Evolutionary conservation across 2,113 vertebrate species (phyloP).

Genomic region (Mormyrus iriodes): DNA sequence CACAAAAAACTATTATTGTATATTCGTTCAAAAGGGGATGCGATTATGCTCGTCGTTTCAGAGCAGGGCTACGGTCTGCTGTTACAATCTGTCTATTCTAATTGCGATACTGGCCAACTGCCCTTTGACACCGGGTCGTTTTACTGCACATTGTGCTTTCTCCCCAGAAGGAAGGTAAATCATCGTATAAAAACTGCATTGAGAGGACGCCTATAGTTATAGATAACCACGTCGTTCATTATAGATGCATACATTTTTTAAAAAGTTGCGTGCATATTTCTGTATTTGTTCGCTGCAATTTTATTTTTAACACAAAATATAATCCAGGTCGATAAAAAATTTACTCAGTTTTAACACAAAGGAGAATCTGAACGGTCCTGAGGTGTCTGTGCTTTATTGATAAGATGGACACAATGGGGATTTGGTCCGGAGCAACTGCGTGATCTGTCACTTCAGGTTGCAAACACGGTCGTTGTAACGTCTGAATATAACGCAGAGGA

Average conservation of each 20-base stretch:
- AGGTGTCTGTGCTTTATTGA: conserved; percentile 22
- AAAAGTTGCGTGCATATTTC: background rate
- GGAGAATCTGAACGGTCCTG: background rate
- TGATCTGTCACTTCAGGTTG: background rate
- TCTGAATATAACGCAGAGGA: background rate
- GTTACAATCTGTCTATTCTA: conserved; percentile 56
- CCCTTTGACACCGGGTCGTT: conserved; percentile 62
- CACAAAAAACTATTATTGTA: background rate
- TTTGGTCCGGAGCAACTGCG: conserved; percentile 12
- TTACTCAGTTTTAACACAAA: conserved; percentile 8
- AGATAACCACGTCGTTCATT: background rate
- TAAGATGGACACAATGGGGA: conserved; percentile 22
- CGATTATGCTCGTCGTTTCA: background rate
- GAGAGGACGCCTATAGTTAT: conserved; percentile 39
- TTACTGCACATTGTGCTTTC: conserved; percentile 52
- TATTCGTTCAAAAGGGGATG: background rate
- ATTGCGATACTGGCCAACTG: conserved; percentile 58
- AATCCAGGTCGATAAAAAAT: background rate
- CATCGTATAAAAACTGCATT: conserved; percentile 39
- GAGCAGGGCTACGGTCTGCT: conserved; percentile 42
- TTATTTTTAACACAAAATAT: background rate
- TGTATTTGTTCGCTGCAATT: background rate
- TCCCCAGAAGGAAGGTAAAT: conserved; percentile 40
- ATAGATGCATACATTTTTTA: background rate
- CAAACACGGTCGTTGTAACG: background rate